A percentile compares a stretch with the other conserved stretches of the same genome.
Conservation (phyloP, 2,113 vertebrate genomes). For the Psilopogon haemacephalus region DNA sequence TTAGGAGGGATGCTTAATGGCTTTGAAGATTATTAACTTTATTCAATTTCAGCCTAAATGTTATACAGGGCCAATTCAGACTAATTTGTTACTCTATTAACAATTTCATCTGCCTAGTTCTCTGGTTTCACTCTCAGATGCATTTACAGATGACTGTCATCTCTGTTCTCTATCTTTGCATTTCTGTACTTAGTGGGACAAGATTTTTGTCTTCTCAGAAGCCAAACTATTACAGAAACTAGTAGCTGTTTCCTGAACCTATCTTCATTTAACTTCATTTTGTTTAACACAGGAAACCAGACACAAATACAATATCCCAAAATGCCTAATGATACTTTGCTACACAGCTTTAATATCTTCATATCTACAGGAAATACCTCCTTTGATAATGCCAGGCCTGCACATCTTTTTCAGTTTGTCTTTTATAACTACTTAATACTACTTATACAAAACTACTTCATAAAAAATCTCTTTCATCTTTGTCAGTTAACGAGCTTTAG, state of each 20-base stretch:
- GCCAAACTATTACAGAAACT: not conserved
- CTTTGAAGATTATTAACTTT: not conserved
- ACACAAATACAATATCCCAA: not conserved
- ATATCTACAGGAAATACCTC: not conserved
- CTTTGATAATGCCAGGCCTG: not conserved
- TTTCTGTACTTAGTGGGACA: not conserved
- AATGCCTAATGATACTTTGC: not conserved
- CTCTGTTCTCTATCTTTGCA: not conserved
- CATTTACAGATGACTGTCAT: not conserved
- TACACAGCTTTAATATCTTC: not conserved
- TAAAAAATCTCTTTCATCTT: not conserved
- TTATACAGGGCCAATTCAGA: not conserved
- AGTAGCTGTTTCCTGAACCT: not conserved
- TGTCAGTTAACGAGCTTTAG: not conserved
- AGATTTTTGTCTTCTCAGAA: not conserved
- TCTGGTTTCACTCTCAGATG: not conserved
- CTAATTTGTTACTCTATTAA: not conserved
- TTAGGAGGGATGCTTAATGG: not conserved
- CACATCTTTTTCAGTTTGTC: not conserved
- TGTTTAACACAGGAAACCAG: not conserved
- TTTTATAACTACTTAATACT: not conserved
- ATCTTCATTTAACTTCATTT: not conserved
- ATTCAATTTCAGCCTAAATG: not conserved
- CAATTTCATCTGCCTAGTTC: not conserved
- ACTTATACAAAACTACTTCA: not conserved